Evolutionary conservation across 2,113 vertebrate genomes (phyloP).

Genomic region (Ailurus styani): DNA sequence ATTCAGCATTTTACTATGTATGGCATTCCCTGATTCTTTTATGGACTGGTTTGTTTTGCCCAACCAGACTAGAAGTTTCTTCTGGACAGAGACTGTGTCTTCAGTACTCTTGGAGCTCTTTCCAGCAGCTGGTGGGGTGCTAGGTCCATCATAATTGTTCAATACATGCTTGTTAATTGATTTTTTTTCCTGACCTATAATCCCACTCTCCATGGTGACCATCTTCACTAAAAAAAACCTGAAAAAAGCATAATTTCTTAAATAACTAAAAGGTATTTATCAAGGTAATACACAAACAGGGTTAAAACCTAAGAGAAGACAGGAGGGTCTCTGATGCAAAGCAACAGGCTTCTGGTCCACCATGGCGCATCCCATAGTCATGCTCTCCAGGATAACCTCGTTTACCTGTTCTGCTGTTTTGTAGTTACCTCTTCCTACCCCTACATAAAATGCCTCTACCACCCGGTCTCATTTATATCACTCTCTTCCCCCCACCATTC

Average conservation of each 20-base stretch:
- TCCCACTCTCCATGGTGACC: neutral
- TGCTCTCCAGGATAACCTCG: neutral
- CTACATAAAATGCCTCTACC: neutral
- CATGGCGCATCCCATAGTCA: neutral
- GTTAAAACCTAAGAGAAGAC: neutral
- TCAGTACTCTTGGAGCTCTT: neutral
- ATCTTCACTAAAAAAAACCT: neutral
- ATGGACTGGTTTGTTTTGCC: neutral
- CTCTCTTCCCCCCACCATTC: neutral
- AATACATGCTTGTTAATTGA: neutral
- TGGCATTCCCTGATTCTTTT: neutral
- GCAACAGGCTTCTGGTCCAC: neutral
- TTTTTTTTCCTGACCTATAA: constrained; percentile 1
- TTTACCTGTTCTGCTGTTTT: neutral
- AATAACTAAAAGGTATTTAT: neutral
- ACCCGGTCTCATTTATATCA: neutral
- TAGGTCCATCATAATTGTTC: neutral
- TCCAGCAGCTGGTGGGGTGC: neutral
- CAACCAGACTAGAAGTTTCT: neutral
- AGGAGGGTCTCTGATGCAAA: neutral
- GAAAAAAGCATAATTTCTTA: neutral
- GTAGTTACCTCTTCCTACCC: neutral
- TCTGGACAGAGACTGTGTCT: neutral
- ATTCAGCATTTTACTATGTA: constrained; percentile 1
- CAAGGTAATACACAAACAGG: neutral